phyloP scores from a whole-genome alignment of 2,113 vertebrate species.

The Pithys albifrons region DNA sequence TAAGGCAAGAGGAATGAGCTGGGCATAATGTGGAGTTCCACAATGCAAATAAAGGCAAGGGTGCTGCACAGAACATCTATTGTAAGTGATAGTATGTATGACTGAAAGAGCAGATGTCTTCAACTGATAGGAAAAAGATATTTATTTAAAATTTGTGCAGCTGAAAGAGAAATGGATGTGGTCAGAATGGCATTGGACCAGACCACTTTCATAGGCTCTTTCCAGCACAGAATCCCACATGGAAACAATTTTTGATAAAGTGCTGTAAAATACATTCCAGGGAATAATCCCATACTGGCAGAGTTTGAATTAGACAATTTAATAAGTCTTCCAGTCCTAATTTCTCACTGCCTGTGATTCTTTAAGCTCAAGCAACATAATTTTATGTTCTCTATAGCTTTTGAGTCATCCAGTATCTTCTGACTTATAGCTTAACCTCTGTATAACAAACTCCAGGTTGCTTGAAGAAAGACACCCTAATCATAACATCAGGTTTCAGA shows the following conservation, averaged over 20 bases:
- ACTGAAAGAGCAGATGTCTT: not conserved
- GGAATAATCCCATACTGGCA: conserved; percentile 2
- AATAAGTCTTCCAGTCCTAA: conserved; percentile 20
- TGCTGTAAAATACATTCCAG: conserved; percentile 25
- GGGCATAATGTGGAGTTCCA: not conserved
- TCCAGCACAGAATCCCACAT: not conserved
- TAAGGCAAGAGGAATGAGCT: not conserved
- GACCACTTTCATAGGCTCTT: not conserved
- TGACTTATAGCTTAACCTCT: not conserved
- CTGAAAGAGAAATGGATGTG: not conserved
- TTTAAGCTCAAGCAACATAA: not conserved
- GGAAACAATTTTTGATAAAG: not conserved
- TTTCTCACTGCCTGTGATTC: not conserved
- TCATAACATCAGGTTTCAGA: not conserved
- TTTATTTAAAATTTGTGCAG: not conserved
- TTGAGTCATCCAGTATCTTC: not conserved
- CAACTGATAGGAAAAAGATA: not conserved
- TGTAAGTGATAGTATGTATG: not conserved
- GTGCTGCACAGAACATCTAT: not conserved
- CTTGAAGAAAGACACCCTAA: not conserved
- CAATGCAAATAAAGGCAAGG: not conserved
- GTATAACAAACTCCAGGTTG: not conserved
- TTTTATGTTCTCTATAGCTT: not conserved
- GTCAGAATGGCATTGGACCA: not conserved
- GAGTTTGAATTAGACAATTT: conserved; percentile 18